Evolutionary conservation across 64 coral and sea anemone genomes (phyloP), one percentile per base, ranked within the genome.

Genomic region (Catalaphyllia jardinei): DNA sequence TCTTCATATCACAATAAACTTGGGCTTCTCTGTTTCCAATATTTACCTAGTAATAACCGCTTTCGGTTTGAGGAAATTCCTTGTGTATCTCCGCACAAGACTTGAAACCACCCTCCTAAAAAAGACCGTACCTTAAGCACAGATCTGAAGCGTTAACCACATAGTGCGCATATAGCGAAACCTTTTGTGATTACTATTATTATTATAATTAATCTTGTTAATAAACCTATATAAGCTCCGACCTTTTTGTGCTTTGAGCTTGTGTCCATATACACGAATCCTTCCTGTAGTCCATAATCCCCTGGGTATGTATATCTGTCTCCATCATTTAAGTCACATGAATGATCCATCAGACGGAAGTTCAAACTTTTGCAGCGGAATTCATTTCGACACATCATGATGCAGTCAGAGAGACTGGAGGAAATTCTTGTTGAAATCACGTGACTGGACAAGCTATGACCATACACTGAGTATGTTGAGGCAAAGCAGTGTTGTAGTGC

Each of bases 1-100:
- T 76, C 13, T 50, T 17, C 74, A 76, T 76, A 50, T 76, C 74
- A 39, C 74, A 76, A 49, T 76, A 76, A 17, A 76, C 74, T 76
- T 76, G 74, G 7, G 35, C 74, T 20, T 76, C 35, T 76, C 74
- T 76, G 8, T 38, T 42, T 49, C 31, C 74, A n/a, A 76, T 76
- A 17, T 20, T 76, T 50, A 76, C 18, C 74, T 39, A 76, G 18
- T 76, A 76, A 29, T 76, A 76, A 24, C 16, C 38, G 11, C 39
- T 76, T 76, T 76, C 31, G 18, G 31, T 38, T 4, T 76, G 74
- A 4, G 74, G 74, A 8, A 49, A 76, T 22, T 76, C 39, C 1
- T 50, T 18, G 4, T 14, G 31, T 17, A 76, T 76, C 49, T 76
- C 74, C 16, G 74, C 33, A 10, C 74, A 76, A 42, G 74, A 76